Base-by-base conservation (phyloP, 2,888 invertebrate species). In the Ditylenchus weischeri region DNA sequence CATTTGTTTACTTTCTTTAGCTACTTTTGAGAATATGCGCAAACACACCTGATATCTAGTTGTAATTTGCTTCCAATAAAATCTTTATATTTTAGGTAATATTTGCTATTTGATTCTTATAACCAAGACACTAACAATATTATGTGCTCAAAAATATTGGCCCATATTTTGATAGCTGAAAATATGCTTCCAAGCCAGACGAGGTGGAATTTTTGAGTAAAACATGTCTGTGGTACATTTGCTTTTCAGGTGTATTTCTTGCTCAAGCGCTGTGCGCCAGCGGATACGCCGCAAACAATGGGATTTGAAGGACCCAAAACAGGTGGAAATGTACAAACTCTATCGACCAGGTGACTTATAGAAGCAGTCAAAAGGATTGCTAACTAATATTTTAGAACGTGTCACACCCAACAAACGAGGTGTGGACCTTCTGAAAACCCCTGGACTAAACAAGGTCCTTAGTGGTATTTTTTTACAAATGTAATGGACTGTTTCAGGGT, bases 401-500 rank as follows among this genome's bases (percentile, higher is more conserved):
- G 64, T 79, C 21, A 80, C 81, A 21, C 83, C 83, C 15, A 70
- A 74, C 50, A 78, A 76, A 48, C 78, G 85, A 63, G 86, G 86
- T 19, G 83, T 85, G 69, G 86, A 86, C 69, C 79, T 86, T 38
- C 78, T 86, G 43, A 80, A 85, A 64, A 83, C 84, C 47, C 85
- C 86, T 5, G 80, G 84, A 36, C 75, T 85, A 18, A 86, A 86
- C 75, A 86, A 86, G 83, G 78, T 78, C n/a, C 18, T 38, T 38
- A 43, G 8, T 47, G 21, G 43, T 3, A 35, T 43, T 65, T 49
- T 62, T 13, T 38, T n/a, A 23, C n/a, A 60, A 66, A 64, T 64
- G 18, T 13, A 49, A n/a, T 38, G 11, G 11, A 38, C n/a, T 11
- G 7, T 85, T 86, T 29, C 85, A 98, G 95, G 96, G 95, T 59